Evolutionary conservation across 2,113 vertebrate species (phyloP).

Genomic region (Megaleporinus macrocephalus): DNA sequence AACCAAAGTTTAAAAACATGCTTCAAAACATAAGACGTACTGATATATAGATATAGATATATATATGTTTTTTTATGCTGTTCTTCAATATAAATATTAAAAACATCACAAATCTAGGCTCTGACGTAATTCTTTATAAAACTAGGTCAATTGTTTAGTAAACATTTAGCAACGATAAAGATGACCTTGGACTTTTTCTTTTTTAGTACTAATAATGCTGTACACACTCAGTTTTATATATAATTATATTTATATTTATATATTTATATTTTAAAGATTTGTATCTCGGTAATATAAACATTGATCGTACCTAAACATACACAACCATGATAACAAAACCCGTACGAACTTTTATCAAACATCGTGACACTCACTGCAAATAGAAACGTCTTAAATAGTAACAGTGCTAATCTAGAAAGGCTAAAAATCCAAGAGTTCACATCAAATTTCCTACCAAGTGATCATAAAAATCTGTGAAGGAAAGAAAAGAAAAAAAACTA

Average conservation of each 20-base stretch:
- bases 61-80: slow-evolving; percentile 4
- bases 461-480: slow-evolving; percentile 59
- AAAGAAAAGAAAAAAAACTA: slow-evolving; percentile 26
- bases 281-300: slow-evolving; percentile 62
- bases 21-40: slow-evolving; percentile 39
- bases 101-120: slow-evolving; percentile 75
- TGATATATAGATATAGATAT: slow-evolving; percentile 43
- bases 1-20: slow-evolving; percentile 30
- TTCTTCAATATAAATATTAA: slow-evolving; percentile 70
- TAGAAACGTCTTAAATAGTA: slow-evolving; percentile 64
- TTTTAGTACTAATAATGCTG: slow-evolving; percentile 66
- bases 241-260: neutral
- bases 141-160: slow-evolving; percentile 73
- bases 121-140: slow-evolving; percentile 72
- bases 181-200: slow-evolving; percentile 58
- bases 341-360: slow-evolving; percentile 69
- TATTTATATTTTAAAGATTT: slow-evolving; percentile 63
- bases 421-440: slow-evolving; percentile 52
- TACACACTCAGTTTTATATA: slow-evolving; percentile 41
- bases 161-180: slow-evolving; percentile 78
- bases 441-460: slow-evolving; percentile 53
- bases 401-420: slow-evolving; percentile 66
- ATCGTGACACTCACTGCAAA: slow-evolving; percentile 62
- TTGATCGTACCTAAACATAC: slow-evolving; percentile 68
- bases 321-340: slow-evolving; percentile 66